Percentiles rank a stretch among this genome's conserved stretches.
These are phyloP conservation scores for Xenopus borealis DNA, from an alignment of 2,113 vertebrate genomes.

Conservation along the genomic window DNA sequence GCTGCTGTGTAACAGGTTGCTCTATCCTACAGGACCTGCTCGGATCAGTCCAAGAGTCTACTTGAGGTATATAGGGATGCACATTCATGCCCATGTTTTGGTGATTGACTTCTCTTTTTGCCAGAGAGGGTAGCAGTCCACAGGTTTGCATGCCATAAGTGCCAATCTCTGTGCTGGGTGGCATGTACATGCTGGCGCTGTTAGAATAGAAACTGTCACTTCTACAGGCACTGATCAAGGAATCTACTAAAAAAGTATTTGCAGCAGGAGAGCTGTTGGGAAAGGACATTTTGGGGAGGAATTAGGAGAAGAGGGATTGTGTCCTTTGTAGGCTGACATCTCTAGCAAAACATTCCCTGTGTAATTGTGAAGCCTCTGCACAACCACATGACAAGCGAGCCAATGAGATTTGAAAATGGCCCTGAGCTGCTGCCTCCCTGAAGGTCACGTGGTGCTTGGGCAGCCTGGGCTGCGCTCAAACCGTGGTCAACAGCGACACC, in stretches of 20 bases:
- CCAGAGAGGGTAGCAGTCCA: slow-evolving; percentile 98
- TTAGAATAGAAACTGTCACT: slow-evolving; percentile 97
- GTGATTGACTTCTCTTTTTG: slow-evolving; percentile 96
- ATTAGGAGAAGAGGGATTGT: slow-evolving; percentile 92
- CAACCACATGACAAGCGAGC: slow-evolving; percentile 96
- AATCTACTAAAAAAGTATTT: slow-evolving; percentile 98
- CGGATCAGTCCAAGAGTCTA: slow-evolving; percentile 97
- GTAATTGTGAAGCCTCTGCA: slow-evolving; percentile 93
- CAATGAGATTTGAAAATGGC: slow-evolving; percentile 99
- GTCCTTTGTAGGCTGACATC: slow-evolving; percentile 99
- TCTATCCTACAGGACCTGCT: slow-evolving; percentile 93
- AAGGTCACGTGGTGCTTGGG: slow-evolving; percentile 69
- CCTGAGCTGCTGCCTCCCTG: slow-evolving; percentile 89
- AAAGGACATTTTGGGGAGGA: slow-evolving; percentile 98
- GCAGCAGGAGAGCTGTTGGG: slow-evolving; percentile 97
- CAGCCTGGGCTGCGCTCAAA: slow-evolving; percentile 67
- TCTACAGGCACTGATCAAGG: slow-evolving; percentile 95
- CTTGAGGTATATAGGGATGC: slow-evolving; percentile 97
- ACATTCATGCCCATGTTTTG: slow-evolving; percentile 98
- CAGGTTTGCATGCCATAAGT: slow-evolving; percentile 99
- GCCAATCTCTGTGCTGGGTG: slow-evolving; percentile 93
- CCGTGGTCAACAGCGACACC: slow-evolving; percentile 92
- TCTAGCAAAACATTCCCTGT: slow-evolving; percentile 98
- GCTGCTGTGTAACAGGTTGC: slow-evolving; percentile 89
- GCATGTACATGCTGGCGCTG: slow-evolving; percentile 98